Conservation (phyloP, 2,888 invertebrate species). For the Drosophila atripex region DNA sequence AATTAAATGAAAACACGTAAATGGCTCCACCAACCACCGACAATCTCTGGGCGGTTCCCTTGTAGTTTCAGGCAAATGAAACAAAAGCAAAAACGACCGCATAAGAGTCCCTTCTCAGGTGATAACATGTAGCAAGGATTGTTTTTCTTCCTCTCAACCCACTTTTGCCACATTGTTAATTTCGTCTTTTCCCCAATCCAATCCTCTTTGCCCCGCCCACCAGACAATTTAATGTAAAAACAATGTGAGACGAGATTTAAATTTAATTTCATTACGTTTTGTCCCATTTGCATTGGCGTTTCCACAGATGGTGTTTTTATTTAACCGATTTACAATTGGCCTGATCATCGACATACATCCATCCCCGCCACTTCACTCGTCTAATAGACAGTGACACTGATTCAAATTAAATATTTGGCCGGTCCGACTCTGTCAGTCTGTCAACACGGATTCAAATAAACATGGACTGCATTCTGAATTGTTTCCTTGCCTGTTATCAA, state of each 20-base stretch:
- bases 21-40: conserved; percentile 4
- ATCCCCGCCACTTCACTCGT: conserved; percentile 28
- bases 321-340: conserved; percentile 50
- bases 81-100: conserved; percentile 64
- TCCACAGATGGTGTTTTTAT: conserved; percentile 10
- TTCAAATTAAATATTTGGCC: conserved; percentile 77
- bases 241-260: conserved; percentile 11
- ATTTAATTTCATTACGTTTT: conserved; percentile 29
- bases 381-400: conserved; percentile 71
- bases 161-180: conserved; percentile 18
- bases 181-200: conserved; percentile 1
- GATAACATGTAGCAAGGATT: conserved; percentile 39
- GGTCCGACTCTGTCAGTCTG: conserved; percentile 51
- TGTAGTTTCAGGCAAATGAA: conserved; percentile 77
- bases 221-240: conserved; percentile 25
- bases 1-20: conserved; percentile 75
- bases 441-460: conserved; percentile 60
- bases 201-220: neutral
- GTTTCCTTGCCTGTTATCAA: conserved; percentile 9
- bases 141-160: conserved; percentile 25
- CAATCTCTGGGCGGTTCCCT: neutral
- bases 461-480: conserved; percentile 46
- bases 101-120: conserved; percentile 49
- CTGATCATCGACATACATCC: conserved; percentile 28
- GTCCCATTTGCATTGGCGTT: conserved; percentile 9